Evolutionary conservation across 2,797 vertebrate species (phyloP).

Genomic region (Mus spretus): DNA sequence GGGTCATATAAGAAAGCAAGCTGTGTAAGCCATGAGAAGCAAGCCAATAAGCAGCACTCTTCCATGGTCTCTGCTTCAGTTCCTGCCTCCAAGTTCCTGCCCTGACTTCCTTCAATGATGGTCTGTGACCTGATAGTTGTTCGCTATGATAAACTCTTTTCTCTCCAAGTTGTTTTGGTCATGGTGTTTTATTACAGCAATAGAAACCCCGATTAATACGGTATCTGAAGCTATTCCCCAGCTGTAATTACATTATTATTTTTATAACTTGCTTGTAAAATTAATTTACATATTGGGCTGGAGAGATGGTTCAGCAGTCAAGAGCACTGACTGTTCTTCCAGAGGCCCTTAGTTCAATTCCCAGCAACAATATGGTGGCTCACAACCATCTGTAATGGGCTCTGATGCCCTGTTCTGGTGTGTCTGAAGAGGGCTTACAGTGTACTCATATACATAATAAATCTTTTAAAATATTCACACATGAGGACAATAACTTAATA

Average conservation of each 20-base stretch:
- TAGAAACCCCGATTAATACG: not conserved
- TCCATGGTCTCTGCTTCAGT: not conserved
- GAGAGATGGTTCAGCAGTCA: not conserved
- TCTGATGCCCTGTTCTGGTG: not conserved
- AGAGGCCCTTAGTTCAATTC: not conserved
- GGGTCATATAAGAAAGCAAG: not conserved
- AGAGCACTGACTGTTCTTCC: not conserved
- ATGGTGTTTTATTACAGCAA: not conserved
- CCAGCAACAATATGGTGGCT: not conserved
- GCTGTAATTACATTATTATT: slow-evolving; percentile 45
- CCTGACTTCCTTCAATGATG: not conserved
- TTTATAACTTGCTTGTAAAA: slow-evolving; percentile 27
- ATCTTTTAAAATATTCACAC: not conserved
- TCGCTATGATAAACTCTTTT: not conserved
- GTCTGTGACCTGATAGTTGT: not conserved
- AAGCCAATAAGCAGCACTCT: not conserved
- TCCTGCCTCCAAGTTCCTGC: not conserved
- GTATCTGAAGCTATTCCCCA: slow-evolving; percentile 2
- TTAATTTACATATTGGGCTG: not conserved
- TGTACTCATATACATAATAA: not conserved
- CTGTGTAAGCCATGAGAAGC: not conserved
- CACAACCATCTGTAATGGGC: not conserved
- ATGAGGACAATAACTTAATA: slow-evolving; percentile 26
- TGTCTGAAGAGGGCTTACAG: not conserved
- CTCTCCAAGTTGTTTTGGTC: not conserved